Conservation (phyloP, 2,113 vertebrate species). For the Tangachromis dhanisi region DNA sequence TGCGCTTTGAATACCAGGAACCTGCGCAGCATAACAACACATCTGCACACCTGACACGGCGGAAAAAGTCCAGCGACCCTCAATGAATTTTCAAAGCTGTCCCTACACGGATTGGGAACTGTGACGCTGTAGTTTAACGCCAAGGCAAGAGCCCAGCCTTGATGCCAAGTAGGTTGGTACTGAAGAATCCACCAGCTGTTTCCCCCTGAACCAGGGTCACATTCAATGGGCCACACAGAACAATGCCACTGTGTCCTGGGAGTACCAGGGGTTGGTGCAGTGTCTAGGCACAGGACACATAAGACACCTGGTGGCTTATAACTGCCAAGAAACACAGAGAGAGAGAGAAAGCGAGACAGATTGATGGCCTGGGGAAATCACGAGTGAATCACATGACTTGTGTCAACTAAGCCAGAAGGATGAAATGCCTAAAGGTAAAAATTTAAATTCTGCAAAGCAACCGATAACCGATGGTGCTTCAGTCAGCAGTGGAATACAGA, state of each 20-base stretch:
- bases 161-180: conserved; percentile 46
- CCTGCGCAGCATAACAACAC: conserved; percentile 1
- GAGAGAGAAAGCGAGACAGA: not conserved
- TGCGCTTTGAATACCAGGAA: not conserved
- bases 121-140: conserved; percentile 3
- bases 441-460: not conserved
- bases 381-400: not conserved
- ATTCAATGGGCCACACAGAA: conserved; percentile 57
- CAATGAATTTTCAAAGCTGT: conserved; percentile 5
- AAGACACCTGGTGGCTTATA: conserved; percentile 59
- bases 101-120: conserved; percentile 4
- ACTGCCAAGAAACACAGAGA: conserved; percentile 46
- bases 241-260: conserved; percentile 54
- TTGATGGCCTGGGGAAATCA: not conserved
- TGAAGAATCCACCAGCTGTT: conserved; percentile 70
- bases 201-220: conserved; percentile 58
- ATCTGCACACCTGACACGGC: not conserved
- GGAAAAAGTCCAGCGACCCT: not conserved
- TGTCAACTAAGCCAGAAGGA: not conserved
- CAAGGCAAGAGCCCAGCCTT: not conserved
- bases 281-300: conserved; percentile 15
- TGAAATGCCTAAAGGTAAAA: not conserved
- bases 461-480: not conserved
- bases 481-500: not conserved
- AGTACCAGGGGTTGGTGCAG: conserved; percentile 31